phyloP scores from a whole-genome alignment of 2,888 invertebrate species.

The Eupithecia centaureata region DNA sequence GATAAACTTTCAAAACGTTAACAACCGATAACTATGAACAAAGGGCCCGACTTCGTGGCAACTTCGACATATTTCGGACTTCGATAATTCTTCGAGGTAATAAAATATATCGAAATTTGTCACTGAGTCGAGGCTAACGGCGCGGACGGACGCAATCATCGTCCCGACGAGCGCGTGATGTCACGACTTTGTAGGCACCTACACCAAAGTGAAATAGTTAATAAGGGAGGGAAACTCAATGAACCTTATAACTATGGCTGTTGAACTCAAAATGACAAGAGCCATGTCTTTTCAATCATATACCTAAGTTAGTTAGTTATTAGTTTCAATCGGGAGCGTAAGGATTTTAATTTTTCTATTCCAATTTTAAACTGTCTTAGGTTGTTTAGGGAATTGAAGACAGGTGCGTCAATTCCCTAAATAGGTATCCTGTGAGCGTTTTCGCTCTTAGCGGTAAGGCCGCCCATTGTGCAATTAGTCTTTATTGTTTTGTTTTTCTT shows the following conservation, averaged over 20 bases:
- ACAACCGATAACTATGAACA: slow-evolving; percentile 56
- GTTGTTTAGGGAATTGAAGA: too few species aligned
- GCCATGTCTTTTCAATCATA: neutral
- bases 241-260: neutral
- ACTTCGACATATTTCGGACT: neutral
- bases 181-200: neutral
- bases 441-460: too few species aligned
- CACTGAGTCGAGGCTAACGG: slow-evolving; percentile 2
- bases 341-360: neutral
- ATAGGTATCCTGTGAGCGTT: too few species aligned
- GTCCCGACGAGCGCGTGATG: slow-evolving; percentile 15
- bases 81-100: neutral
- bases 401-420: too few species aligned
- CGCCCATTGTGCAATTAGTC: too few species aligned
- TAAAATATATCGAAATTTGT: neutral
- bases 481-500: too few species aligned
- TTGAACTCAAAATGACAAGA: neutral
- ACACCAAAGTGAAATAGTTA: neutral
- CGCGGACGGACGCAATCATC: slow-evolving; percentile 19
- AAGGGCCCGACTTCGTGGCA: neutral
- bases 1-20: slow-evolving; percentile 73
- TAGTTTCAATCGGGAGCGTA: neutral
- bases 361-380: too few species aligned
- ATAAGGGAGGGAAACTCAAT: neutral
- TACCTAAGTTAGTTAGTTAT: neutral